Conservation (phyloP, 2,888 invertebrate species). For the Drosophila gaucha region DNA sequence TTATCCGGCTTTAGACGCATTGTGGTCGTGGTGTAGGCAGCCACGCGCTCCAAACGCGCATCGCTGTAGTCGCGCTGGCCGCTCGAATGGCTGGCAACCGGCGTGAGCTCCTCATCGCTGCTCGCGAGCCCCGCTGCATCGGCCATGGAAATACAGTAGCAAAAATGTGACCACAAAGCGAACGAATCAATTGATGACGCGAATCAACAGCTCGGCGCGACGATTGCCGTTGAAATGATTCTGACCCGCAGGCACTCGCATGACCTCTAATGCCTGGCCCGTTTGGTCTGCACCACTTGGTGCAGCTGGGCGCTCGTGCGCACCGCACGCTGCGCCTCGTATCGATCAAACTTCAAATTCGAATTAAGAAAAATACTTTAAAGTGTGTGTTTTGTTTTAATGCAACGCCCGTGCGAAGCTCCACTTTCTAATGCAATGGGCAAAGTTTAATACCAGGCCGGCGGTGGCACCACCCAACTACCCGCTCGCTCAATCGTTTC, state of each 20-base stretch:
- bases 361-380: conserved; percentile 73
- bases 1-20: conserved; percentile 93
- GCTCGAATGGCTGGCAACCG: conserved; percentile 26
- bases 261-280: conserved; percentile 69
- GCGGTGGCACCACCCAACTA: not conserved
- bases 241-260: conserved; percentile 52
- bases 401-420: conserved; percentile 16
- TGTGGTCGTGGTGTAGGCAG: conserved; percentile 89
- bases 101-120: conserved; percentile 66
- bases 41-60: conserved; percentile 91
- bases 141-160: not conserved
- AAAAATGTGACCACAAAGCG: conserved; percentile 44
- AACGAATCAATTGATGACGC: conserved; percentile 53
- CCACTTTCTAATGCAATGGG: conserved; percentile 63
- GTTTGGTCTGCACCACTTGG: conserved; percentile 18
- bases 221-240: conserved; percentile 68
- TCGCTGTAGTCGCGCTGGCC: conserved; percentile 85
- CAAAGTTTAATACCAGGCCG: conserved; percentile 47
- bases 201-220: conserved; percentile 62
- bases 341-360: conserved; percentile 84
- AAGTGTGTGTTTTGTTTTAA: conserved; percentile 63
- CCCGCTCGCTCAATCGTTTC: no score
- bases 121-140: conserved; percentile 60
- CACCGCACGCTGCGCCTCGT: conserved; percentile 60
- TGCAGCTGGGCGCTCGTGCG: conserved; percentile 34